Evolutionary conservation across 2,888 invertebrate species (phyloP).

Genomic region (Lasiommata megera): DNA sequence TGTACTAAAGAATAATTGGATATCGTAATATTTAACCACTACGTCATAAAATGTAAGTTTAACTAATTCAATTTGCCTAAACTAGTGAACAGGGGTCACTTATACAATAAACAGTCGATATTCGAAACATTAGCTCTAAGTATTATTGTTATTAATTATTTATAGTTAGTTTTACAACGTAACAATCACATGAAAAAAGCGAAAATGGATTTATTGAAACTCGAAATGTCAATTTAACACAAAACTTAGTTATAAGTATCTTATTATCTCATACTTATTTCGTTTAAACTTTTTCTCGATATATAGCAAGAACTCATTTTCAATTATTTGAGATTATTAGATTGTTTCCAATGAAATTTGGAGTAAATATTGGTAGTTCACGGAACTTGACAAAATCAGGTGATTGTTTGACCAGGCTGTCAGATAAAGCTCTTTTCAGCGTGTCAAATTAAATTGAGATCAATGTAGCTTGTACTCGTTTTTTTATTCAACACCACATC

Average conservation of each 20-base stretch:
- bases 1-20: not conserved
- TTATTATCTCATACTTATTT: too few relatives aligned
- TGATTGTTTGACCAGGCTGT: too few relatives aligned
- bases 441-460: too few relatives aligned
- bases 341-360: too few relatives aligned
- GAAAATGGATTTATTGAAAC: not conserved
- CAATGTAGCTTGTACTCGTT: too few relatives aligned
- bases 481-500: too few relatives aligned
- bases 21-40: not conserved
- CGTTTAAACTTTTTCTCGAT: not conserved
- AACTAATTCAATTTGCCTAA: constrained; percentile 10
- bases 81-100: constrained; percentile 23
- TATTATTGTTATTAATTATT: not conserved
- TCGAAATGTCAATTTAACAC: not conserved
- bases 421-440: too few relatives aligned
- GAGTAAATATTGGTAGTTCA: too few relatives aligned
- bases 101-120: constrained; percentile 22
- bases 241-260: too few relatives aligned
- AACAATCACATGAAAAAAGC: not conserved
- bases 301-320: too few relatives aligned
- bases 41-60: not conserved
- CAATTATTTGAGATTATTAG: too few relatives aligned
- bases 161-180: not conserved
- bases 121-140: constrained; percentile 7
- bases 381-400: too few relatives aligned